Evolutionary conservation across 1,140 invertebrate genomes (phyloP).

Genomic region (Pentalonia nigronervosa): DNA sequence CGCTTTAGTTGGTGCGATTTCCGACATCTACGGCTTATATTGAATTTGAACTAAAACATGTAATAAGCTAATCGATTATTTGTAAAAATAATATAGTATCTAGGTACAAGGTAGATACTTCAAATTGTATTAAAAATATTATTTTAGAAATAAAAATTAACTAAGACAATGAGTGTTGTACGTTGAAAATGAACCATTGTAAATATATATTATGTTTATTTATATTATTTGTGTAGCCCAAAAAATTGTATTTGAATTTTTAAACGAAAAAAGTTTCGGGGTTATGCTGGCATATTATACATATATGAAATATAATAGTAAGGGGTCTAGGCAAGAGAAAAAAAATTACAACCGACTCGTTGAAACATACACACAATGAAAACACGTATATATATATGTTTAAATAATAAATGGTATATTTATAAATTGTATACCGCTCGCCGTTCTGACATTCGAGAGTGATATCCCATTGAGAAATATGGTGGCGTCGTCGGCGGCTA

Average conservation of each 20-base stretch:
- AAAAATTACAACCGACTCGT: not conserved
- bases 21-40: too few species aligned
- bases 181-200: not conserved
- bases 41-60: too few species aligned
- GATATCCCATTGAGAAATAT: conserved; percentile 26
- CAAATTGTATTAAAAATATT: not conserved
- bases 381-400: not conserved
- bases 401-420: conserved; percentile 10
- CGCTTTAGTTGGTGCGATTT: too few species aligned
- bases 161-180: not conserved
- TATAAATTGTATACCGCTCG: not conserved
- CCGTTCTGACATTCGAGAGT: not conserved
- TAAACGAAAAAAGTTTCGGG: not conserved
- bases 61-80: not conserved
- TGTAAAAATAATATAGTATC: not conserved
- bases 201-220: not conserved
- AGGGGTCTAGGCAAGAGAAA: not conserved
- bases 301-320: not conserved
- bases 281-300: not conserved
- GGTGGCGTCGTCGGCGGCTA: not conserved
- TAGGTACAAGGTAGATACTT: too few species aligned
- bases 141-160: not conserved
- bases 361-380: not conserved
- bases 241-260: not conserved
- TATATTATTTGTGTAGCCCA: not conserved